Conservation (phyloP, 2,113 vertebrate genomes). For the Gadus chalcogrammus region DNA sequence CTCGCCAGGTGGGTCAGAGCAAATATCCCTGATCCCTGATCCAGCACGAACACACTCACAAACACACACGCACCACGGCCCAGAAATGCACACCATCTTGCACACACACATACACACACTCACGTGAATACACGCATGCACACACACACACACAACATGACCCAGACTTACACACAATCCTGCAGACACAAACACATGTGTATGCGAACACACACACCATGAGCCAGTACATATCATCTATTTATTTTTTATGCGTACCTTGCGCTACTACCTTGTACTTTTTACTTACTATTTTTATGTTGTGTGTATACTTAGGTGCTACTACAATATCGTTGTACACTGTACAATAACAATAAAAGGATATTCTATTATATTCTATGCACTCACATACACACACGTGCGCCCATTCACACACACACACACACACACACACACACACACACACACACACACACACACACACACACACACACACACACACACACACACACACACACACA, state of each 20-base stretch:
- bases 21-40: constrained; percentile 9
- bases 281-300: too few relatives aligned
- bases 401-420: background rate
- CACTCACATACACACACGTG: background rate
- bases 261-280: too few relatives aligned
- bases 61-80: constrained; percentile 28
- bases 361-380: too few relatives aligned
- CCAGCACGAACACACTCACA: constrained; percentile 54
- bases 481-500: background rate
- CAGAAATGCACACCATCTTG: constrained; percentile 1
- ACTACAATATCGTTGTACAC: too few relatives aligned
- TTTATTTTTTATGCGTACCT: too few relatives aligned
- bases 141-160: background rate
- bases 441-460: background rate
- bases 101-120: background rate
- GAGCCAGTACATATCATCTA: too few relatives aligned
- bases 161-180: background rate
- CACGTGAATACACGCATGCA: background rate
- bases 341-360: too few relatives aligned
- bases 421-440: background rate
- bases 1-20: background rate
- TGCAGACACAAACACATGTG: background rate
- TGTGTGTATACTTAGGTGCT: too few relatives aligned
- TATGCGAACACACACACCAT: too few relatives aligned
- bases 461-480: background rate